phyloP scores from a whole-genome alignment of 2,797 vertebrate species.

The Oryzias sinensis region DNA sequence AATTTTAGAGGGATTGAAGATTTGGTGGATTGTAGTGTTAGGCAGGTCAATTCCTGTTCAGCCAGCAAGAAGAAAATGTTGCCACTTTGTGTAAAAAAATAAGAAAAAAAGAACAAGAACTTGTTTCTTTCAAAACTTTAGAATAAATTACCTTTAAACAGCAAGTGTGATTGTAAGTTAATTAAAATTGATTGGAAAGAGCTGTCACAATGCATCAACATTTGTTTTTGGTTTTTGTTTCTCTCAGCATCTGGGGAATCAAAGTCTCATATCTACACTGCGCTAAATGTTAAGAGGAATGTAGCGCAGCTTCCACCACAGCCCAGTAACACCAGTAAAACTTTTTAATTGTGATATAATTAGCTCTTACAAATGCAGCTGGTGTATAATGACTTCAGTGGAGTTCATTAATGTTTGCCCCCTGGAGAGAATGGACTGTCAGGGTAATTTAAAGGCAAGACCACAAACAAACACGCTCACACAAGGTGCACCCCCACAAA shows the following conservation, averaged over 20 bases:
- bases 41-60: no score
- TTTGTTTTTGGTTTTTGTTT: no score
- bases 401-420: slow-evolving; percentile 46
- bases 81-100: background rate
- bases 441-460: slow-evolving; percentile 28
- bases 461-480: slow-evolving; percentile 27
- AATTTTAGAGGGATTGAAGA: no score
- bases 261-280: no score
- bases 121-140: background rate
- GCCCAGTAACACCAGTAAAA: slow-evolving; percentile 3
- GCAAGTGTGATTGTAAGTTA: background rate
- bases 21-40: no score
- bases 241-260: no score
- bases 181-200: background rate
- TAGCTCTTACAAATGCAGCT: slow-evolving; percentile 31
- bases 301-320: background rate
- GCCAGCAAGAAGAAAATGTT: background rate
- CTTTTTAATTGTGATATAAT: slow-evolving; percentile 39
- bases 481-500: slow-evolving; percentile 2
- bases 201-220: no score
- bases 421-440: slow-evolving; percentile 33
- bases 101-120: background rate
- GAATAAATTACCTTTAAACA: background rate
- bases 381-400: slow-evolving; percentile 24
- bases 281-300: background rate